Evolutionary conservation across 2,888 invertebrate species (phyloP), one percentile per base, ranked within the genome.

Genomic region (Pseudeuparius sepicola): DNA sequence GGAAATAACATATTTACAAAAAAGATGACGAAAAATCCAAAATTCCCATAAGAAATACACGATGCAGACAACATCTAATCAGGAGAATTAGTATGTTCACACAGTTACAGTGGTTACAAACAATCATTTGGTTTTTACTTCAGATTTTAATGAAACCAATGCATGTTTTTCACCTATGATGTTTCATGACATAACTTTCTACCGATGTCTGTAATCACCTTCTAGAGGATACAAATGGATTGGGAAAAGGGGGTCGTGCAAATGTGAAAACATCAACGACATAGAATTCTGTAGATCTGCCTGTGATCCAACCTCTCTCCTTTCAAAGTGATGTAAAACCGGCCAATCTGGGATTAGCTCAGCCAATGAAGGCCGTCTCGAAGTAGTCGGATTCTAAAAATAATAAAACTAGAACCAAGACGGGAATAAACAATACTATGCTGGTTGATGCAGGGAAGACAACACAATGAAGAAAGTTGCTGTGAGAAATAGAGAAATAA

Each of bases 331-430:
- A 67, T 83, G 82, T 63, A 87, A 79, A 63, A 78, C 80, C 60
- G 92, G 92, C 90, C 92, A 93, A 73, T 92, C 92, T 61, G 90
- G 92, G 66, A 93, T 92, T 72, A 90, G 74, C 71, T 93, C 92
- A 59, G 88, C 88, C 68, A 90, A 74, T 60, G 88, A 89, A 62
- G 78, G 82, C 73, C 87, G 77, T 75, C 88, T 78, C 54, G 71
- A 67, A 64, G 69, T 61, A 62, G 59, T 56, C 49, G 62, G 60
- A 51, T 55, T 59, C 61, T 63, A 62, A 50, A 63, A 63, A 63
- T 47, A 60, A 59, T 43, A 49, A 63, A 63, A 63, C 58, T 61
- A 54, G 44, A 55, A 55, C 59, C 61, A 50, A 60, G 51, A n/a
- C n/a, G n/a, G n/a, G n/a, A n/a, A 49, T 32, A 39, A 18, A 35